Percentiles rank a stretch among this genome's conserved stretches.
Evolutionary conservation across 2,888 invertebrate genomes (phyloP).

Genomic region (Abrostola tripartita): DNA sequence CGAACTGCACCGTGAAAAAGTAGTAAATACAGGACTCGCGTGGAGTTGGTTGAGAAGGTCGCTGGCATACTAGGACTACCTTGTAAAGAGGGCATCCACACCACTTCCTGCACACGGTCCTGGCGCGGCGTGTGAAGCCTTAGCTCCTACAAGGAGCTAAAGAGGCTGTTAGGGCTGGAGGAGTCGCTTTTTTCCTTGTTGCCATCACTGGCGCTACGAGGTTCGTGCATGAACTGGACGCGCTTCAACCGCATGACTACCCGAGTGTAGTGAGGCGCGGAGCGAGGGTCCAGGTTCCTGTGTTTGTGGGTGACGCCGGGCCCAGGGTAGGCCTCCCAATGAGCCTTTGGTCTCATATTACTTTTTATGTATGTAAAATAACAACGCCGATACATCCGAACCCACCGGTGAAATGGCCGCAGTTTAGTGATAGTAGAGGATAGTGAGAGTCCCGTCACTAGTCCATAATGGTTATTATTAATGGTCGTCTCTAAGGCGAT

Average conservation of each 20-base stretch:
- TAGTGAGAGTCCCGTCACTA: not conserved
- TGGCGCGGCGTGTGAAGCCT: constrained; percentile 52
- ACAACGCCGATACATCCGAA: not conserved
- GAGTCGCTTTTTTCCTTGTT: not conserved
- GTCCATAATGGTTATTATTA: not conserved
- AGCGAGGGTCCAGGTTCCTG: not conserved
- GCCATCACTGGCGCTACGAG: not conserved
- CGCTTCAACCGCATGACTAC: not conserved
- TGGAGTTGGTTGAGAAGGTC: constrained; percentile 46
- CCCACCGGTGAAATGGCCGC: constrained; percentile 2
- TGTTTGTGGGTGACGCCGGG: not conserved
- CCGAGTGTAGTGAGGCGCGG: not conserved
- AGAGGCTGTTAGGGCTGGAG: constrained; percentile 9
- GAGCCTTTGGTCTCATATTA: not conserved
- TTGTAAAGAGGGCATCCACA: constrained; percentile 21
- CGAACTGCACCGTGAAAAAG: constrained; percentile 52
- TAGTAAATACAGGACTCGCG: constrained; percentile 50
- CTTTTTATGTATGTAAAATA: not conserved
- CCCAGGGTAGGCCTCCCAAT: not conserved
- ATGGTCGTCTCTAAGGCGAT: not conserved
- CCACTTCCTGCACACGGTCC: constrained; percentile 48
- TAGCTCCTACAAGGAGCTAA: constrained; percentile 31
- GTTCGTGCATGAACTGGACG: not conserved
- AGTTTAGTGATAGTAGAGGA: not conserved
- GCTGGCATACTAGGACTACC: constrained; percentile 49